phyloP scores from a whole-genome alignment of 2,888 invertebrate genomes.

The Netelia fuscicornis region DNA sequence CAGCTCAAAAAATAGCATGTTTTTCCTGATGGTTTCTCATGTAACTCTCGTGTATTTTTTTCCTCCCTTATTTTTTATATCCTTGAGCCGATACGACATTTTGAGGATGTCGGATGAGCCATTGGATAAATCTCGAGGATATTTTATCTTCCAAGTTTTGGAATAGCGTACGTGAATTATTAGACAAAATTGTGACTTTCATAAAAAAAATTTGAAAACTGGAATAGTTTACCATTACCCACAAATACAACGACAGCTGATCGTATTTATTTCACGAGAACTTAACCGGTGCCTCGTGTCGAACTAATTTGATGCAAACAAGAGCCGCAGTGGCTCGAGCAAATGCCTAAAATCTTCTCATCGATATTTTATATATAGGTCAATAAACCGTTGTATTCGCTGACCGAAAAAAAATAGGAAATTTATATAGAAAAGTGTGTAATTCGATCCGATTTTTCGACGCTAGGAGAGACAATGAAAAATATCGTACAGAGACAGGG shows the following conservation, averaged over 20 bases:
- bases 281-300: background rate
- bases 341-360: background rate
- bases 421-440: conserved; percentile 40
- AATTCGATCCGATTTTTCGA: conserved; percentile 50
- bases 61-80: conserved; percentile 29
- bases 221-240: too few species aligned
- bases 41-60: conserved; percentile 2
- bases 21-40: background rate
- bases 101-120: background rate
- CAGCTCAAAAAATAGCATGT: background rate
- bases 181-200: background rate
- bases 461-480: conserved; percentile 45
- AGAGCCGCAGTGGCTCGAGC: background rate
- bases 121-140: background rate
- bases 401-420: conserved; percentile 15
- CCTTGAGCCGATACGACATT: background rate
- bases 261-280: background rate
- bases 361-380: background rate
- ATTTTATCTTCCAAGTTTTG: background rate
- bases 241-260: background rate
- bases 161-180: background rate
- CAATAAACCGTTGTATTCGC: background rate
- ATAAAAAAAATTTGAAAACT: background rate
- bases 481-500: background rate
- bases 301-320: conserved; percentile 3